phyloP scores from a whole-genome alignment of 2,888 invertebrate genomes.

The Corythucha ciliata region DNA sequence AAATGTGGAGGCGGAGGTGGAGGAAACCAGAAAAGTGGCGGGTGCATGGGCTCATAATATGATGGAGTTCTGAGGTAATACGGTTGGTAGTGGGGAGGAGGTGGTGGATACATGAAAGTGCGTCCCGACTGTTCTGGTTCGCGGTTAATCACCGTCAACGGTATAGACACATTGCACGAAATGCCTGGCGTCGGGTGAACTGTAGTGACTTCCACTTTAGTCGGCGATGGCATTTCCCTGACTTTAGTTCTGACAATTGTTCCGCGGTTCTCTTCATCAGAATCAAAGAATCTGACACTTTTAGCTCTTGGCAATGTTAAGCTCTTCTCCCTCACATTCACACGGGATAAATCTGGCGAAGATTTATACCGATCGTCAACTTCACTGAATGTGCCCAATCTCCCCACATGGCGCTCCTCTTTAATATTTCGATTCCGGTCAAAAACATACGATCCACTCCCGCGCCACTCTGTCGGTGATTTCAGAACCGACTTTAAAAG shows the following conservation, averaged over 20 bases:
- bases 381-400: too few species aligned
- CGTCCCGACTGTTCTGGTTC: neutral
- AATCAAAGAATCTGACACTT: slow-evolving; percentile 15
- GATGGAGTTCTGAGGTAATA: too few species aligned
- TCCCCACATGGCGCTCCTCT: too few species aligned
- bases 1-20: neutral
- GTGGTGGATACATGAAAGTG: neutral
- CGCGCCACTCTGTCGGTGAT: too few species aligned
- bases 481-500: too few species aligned
- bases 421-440: too few species aligned
- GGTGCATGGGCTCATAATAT: too few species aligned
- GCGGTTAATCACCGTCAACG: slow-evolving; percentile 22
- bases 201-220: slow-evolving; percentile 28
- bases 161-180: slow-evolving; percentile 29
- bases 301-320: slow-evolving; percentile 22
- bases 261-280: slow-evolving; percentile 4
- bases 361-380: too few species aligned
- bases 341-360: neutral
- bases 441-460: too few species aligned
- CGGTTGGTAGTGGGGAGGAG: neutral
- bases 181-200: slow-evolving; percentile 24
- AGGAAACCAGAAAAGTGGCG: neutral
- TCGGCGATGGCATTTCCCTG: slow-evolving; percentile 25
- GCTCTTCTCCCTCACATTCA: slow-evolving; percentile 8
- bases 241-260: slow-evolving; percentile 24